phyloP scores from a whole-genome alignment of 2,113 vertebrate species.

The Chamaetylas fuelleborni region DNA sequence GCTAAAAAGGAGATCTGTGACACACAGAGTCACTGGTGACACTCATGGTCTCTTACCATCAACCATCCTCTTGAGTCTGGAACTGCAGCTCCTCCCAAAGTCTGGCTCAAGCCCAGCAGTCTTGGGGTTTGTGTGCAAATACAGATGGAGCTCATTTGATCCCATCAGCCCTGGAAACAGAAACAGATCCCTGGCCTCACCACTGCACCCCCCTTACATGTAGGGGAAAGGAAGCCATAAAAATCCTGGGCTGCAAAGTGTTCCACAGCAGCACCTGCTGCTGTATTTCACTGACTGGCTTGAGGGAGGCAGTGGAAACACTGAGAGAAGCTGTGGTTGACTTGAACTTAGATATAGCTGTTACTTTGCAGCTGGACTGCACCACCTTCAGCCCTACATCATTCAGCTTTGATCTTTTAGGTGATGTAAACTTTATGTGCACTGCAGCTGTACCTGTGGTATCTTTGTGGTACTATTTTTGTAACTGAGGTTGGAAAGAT shows the following conservation, averaged over 20 bases:
- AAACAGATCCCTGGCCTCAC: background rate
- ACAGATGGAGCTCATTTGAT: background rate
- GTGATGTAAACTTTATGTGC: background rate
- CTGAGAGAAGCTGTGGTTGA: constrained; percentile 31
- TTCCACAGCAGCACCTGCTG: background rate
- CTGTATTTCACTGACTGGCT: background rate
- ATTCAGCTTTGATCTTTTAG: background rate
- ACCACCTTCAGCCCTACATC: background rate
- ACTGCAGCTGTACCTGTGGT: background rate
- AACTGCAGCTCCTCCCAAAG: background rate
- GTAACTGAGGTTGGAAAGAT: constrained; percentile 41
- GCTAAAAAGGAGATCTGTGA: background rate
- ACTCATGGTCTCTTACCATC: background rate
- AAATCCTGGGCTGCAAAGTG: background rate
- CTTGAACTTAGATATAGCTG: background rate
- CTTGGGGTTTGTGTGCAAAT: background rate
- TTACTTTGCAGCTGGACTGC: background rate
- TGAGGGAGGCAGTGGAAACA: constrained; percentile 23
- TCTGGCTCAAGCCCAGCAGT: background rate
- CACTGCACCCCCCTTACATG: background rate
- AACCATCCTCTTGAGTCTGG: background rate
- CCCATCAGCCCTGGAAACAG: background rate
- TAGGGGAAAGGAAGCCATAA: background rate
- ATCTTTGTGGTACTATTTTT: constrained; percentile 6
- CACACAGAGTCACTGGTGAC: background rate